Evolutionary conservation across 2,888 invertebrate genomes (phyloP).

Genomic region (Xanthorhoe designata): DNA sequence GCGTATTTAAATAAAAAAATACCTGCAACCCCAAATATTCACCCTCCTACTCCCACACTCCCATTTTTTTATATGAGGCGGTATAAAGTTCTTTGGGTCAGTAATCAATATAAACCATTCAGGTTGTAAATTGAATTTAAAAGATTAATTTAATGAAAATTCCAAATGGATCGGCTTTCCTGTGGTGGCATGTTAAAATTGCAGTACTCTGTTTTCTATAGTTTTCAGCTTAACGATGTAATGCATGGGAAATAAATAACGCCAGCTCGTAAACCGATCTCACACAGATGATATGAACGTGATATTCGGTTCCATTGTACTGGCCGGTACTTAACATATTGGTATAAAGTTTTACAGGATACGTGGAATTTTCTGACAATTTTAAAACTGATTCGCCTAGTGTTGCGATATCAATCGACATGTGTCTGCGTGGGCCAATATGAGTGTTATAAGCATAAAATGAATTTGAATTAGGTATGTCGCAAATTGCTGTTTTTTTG

Average conservation of each 20-base stretch:
- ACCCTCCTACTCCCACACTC: too few relatives aligned
- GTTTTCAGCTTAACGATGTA: not conserved
- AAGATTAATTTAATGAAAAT: not conserved
- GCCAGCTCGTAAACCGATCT: constrained; percentile 3
- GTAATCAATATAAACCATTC: too few relatives aligned
- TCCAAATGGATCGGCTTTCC: not conserved
- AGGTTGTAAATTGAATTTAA: not conserved
- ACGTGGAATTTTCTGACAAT: constrained; percentile 44
- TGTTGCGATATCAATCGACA: too few relatives aligned
- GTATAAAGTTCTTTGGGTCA: too few relatives aligned
- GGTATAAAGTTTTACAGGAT: constrained; percentile 17
- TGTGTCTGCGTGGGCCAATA: too few relatives aligned
- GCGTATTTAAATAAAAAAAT: too few relatives aligned
- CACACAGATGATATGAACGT: constrained; percentile 8
- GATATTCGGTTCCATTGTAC: constrained; percentile 7
- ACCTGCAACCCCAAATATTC: too few relatives aligned
- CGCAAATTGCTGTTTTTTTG: too few relatives aligned
- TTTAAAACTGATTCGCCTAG: constrained; percentile 43
- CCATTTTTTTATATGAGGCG: too few relatives aligned
- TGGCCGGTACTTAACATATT: constrained; percentile 10
- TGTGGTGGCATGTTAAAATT: not conserved
- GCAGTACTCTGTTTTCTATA: not conserved
- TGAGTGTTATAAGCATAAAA: too few relatives aligned
- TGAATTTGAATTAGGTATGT: too few relatives aligned
- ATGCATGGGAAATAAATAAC: constrained; percentile 5